Conservation (phyloP, 64 coral and sea anemone species). For the Actinia equina region DNA sequence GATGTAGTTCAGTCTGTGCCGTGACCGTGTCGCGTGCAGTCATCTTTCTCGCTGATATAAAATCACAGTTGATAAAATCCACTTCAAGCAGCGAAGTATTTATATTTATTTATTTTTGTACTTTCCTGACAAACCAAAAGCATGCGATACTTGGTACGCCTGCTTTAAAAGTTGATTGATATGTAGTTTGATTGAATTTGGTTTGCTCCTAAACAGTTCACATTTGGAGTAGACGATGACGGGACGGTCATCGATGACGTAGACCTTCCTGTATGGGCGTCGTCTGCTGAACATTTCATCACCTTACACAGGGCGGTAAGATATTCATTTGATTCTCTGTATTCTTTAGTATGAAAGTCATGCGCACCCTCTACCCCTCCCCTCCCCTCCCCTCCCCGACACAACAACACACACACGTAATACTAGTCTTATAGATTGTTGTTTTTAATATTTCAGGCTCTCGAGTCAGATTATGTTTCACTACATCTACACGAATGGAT, state of each 20-base stretch:
- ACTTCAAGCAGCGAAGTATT: no score
- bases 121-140: no score
- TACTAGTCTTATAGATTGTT: background rate
- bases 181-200: background rate
- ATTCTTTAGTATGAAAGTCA: background rate
- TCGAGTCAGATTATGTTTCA: constrained; percentile 91
- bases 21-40: no score
- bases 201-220: constrained; percentile 53
- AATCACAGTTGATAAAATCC: no score
- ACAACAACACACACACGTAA: background rate
- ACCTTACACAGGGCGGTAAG: constrained; percentile 90
- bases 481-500: constrained; percentile 84
- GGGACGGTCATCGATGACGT: constrained; percentile 95
- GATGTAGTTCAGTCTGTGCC: no score
- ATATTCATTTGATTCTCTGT: background rate
- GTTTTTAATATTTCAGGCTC: constrained; percentile 38
- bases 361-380: no score
- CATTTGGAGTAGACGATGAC: constrained; percentile 97
- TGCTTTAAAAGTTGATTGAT: no score
- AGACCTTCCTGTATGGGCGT: constrained; percentile 86
- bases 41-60: no score
- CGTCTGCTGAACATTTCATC: constrained; percentile 80
- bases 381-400: background rate
- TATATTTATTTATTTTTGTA: no score
- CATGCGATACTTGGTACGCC: no score